Conservation (phyloP, 1,140 invertebrate genomes). For the Chelonus insularis region DNA sequence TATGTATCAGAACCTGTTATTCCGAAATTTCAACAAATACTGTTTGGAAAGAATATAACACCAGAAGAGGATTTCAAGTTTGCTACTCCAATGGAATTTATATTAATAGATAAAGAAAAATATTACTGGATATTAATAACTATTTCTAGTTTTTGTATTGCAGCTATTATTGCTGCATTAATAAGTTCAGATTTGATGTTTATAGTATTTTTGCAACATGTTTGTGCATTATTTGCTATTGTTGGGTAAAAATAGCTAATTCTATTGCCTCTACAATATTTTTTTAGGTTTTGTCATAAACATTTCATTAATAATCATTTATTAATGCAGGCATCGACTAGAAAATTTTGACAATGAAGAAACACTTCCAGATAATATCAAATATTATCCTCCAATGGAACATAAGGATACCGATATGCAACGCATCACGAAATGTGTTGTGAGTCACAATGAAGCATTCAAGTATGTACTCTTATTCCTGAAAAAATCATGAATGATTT, state of each 20-base stretch:
- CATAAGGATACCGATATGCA: too few species aligned
- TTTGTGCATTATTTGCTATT: constrained; percentile 19
- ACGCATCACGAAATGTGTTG: too few species aligned
- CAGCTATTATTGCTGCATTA: neutral
- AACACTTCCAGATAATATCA: too few species aligned
- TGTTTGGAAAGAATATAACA: constrained; percentile 11
- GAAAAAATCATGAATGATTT: too few species aligned
- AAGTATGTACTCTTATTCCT: too few species aligned
- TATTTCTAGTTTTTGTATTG: constrained; percentile 8
- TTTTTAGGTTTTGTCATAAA: too few species aligned
- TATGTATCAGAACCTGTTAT: constrained; percentile 18
- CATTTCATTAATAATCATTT: too few species aligned
- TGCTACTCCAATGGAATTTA: constrained; percentile 18
- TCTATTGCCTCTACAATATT: neutral
- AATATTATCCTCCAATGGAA: too few species aligned
- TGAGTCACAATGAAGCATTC: too few species aligned
- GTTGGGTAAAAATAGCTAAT: constrained; percentile 21
- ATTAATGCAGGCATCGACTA: too few species aligned
- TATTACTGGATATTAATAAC: constrained; percentile 13
- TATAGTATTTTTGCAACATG: constrained; percentile 12
- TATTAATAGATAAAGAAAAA: constrained; percentile 14
- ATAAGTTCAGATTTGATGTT: constrained; percentile 5
- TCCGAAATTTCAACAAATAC: neutral
- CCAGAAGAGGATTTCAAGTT: constrained; percentile 5
- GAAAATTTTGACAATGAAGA: too few species aligned